Base-by-base conservation (phyloP, 2,113 vertebrate species). In the Notothenia rossii region DNA sequence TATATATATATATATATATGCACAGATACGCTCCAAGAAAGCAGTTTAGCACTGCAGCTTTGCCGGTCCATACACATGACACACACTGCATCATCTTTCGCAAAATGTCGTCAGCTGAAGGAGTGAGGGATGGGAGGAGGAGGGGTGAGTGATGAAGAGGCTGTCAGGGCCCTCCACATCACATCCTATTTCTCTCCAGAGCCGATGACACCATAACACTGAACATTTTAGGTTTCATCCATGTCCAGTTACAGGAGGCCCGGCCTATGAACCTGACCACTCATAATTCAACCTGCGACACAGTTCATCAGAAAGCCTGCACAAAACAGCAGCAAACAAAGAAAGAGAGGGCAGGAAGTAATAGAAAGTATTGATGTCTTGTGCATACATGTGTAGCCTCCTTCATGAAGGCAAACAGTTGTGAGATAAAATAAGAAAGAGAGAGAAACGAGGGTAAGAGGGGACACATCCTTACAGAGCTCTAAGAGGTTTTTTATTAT, bases 211-310 rank as follows among this genome's bases (percentile, higher is more conserved):
- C 82, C 50, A 18, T 33, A 56, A 54, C 68, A 66, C 54, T 59
- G 50, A 64, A 66, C 77, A 81, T 82, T 72, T 65, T 61, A 81
- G 50, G 77, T 86, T 86, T 86, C 79, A 85, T 89, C 82, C 60
- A n/a, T 22, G 84, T 77, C 84, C 74, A 69, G 70, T 85, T 81
- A 86, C 60, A 66, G 72, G 72, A 69, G 62, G 10, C 45, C 58
- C 2, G 15, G 72, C 72, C 86, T 61, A 45, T 85, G 81, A 86
- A 79, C 75, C 71, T 43, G 71, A 86, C 58, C 7, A 10, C 81
- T 82, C 45, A 11, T 86, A 89, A 90, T 84, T 91, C 79, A 90
- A 79, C 67, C 75, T 2, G 54, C 25, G 20, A 67, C 56, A 64
- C 71, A n/a, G 77, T 91, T 86, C 65, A 80, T 89, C 82, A 85